Base-by-base conservation (phyloP, 2,797 vertebrate species). In the Simalia tracyae region DNA sequence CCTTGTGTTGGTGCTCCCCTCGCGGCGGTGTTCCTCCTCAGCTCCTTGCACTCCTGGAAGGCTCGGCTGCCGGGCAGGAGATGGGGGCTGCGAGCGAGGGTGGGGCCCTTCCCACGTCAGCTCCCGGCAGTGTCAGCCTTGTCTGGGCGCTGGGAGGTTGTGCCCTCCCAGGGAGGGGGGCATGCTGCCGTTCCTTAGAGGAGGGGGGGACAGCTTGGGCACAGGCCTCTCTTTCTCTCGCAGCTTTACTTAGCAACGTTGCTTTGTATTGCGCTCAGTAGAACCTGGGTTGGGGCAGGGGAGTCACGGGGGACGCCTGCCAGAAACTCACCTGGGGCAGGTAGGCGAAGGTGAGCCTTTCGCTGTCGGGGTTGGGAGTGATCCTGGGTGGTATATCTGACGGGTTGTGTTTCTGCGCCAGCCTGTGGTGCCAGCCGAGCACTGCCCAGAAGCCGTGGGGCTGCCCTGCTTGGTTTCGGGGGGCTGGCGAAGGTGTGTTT, bases 201-300 rank as follows among this genome's bases (percentile, higher is more conserved):
- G 60, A n/a, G 31, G 56, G 36, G 5, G 36, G 14, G 17, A 42
- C 15, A 4, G 86, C 86, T 60, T 66, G 61, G 54, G 81, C 63
- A 3, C 2, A 15, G 10, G 2, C 87, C 92, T 89, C 87, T 87
- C 61, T 24, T 22, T 54, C 5, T 59, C 17, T 60, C 60, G 28
- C 89, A 59, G 89, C 92, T 87, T 84, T 90, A 64, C 89, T 87
- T 84, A 87, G 87, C 87, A 15, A 63, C 56, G 24, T 89, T 26
- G 90, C 90, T 89, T 91, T 17, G 90, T 88, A 46, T 84, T 14
- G 84, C 84, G 36, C 14, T 56, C 85, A 56, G 89, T n/a, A 85
- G 91, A 24, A 54, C 31, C 81, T 28, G 89, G 84, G 0, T 14
- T 17, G 89, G 24, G 31, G 56, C 22, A 12, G 84, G 56, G 17